Percentiles rank a stretch among this genome's conserved stretches.
phyloP scores from a whole-genome alignment of 2,797 vertebrate species.

The Hapalemur alaotrensis region DNA sequence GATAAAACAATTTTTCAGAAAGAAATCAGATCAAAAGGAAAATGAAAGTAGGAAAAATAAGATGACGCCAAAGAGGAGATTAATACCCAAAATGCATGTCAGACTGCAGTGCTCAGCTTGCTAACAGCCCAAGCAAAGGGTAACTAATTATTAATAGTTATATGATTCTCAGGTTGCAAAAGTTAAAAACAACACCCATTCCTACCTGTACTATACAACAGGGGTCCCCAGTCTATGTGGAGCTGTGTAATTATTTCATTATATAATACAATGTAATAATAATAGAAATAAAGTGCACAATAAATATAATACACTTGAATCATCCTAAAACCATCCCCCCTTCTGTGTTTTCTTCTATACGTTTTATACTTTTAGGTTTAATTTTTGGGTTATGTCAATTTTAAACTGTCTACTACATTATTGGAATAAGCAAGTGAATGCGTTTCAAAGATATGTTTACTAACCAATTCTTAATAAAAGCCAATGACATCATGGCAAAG shows the following conservation, averaged over 20 bases:
- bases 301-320: no score
- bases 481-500: no score
- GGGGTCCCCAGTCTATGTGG: no score
- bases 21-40: background rate
- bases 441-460: no score
- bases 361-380: background rate
- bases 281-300: no score
- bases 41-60: background rate
- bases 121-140: background rate
- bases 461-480: no score
- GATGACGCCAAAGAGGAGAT: background rate
- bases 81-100: background rate
- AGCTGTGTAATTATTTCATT: no score
- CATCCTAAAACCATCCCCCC: no score
- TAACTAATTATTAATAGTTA: background rate
- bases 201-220: background rate
- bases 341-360: background rate
- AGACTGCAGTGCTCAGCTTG: background rate
- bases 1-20: conserved; percentile 13
- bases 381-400: no score
- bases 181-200: background rate
- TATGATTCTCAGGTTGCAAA: background rate
- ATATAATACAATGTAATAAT: no score
- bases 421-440: no score
- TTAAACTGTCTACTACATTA: no score